Evolutionary conservation across 2,797 vertebrate genomes (phyloP).

Genomic region (Urophycis tenuis): DNA sequence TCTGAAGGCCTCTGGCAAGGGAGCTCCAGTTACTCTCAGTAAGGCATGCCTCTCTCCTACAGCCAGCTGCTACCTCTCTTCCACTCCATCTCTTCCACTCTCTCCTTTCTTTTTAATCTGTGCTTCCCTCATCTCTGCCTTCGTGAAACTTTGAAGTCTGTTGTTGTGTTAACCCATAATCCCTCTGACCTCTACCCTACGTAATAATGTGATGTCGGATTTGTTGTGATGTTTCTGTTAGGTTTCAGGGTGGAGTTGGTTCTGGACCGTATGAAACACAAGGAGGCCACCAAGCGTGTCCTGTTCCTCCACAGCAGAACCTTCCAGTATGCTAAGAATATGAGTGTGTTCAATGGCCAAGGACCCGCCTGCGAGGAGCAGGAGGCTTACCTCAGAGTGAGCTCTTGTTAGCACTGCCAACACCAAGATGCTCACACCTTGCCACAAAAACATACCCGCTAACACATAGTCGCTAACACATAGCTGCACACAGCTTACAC

Average conservation of each 20-base stretch:
- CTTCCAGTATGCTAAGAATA: slow-evolving; percentile 81
- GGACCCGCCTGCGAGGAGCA: slow-evolving; percentile 82
- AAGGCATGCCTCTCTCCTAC: slow-evolving; percentile 46
- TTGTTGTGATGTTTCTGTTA: slow-evolving; percentile 46
- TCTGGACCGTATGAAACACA: slow-evolving; percentile 92
- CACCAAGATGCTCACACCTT: not conserved
- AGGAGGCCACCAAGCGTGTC: slow-evolving; percentile 85
- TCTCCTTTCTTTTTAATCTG: not conserved
- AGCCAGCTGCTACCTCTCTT: not conserved
- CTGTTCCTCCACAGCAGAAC: slow-evolving; percentile 79
- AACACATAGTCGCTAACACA: not conserved
- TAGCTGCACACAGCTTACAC: not conserved
- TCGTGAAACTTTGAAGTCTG: too few species aligned
- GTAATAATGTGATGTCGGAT: slow-evolving; percentile 23
- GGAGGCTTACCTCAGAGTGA: slow-evolving; percentile 81
- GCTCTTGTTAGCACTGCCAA: slow-evolving; percentile 8
- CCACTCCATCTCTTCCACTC: not conserved
- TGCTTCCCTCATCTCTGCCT: not conserved
- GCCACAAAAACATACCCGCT: not conserved
- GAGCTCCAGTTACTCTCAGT: slow-evolving; percentile 75
- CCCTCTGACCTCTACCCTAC: slow-evolving; percentile 8
- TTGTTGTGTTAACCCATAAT: not conserved
- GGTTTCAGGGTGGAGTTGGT: slow-evolving; percentile 85
- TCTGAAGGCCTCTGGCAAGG: slow-evolving; percentile 78
- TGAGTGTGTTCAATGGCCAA: slow-evolving; percentile 72